phyloP scores from a whole-genome alignment of 2,888 invertebrate species.

The Dolichomitus sp. region DNA sequence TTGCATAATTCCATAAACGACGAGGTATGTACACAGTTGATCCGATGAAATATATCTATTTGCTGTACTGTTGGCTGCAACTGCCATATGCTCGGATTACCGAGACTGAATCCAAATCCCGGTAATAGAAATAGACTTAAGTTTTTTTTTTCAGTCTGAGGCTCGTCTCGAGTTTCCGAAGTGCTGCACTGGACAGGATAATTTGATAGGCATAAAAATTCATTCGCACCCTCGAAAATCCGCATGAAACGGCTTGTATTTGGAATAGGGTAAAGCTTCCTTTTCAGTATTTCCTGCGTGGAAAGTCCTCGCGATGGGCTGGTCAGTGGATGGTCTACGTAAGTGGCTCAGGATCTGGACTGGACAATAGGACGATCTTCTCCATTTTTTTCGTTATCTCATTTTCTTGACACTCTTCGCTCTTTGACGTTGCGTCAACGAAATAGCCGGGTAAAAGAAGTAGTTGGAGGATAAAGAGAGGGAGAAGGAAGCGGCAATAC shows the following conservation, averaged over 20 bases:
- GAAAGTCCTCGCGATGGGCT: constrained; percentile 41
- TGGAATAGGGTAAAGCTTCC: constrained; percentile 37
- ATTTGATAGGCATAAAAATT: constrained; percentile 80
- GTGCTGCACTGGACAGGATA: constrained; percentile 76
- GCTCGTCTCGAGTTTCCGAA: constrained; percentile 57
- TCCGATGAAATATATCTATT: constrained; percentile 47
- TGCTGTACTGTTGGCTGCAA: not conserved
- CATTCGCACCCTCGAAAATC: constrained; percentile 71
- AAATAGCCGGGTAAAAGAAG: constrained; percentile 9
- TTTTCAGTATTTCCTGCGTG: constrained; percentile 55
- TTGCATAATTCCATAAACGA: constrained; percentile 58
- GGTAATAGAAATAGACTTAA: constrained; percentile 32
- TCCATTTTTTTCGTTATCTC: constrained; percentile 55
- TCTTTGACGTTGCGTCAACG: constrained; percentile 27
- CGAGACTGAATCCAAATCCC: constrained; percentile 34
- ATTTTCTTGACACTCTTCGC: constrained; percentile 55
- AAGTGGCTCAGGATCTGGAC: constrained; percentile 58
- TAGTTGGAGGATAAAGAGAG: constrained; percentile 15
- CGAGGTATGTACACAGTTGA: not conserved
- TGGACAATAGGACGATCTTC: constrained; percentile 59
- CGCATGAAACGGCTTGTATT: constrained; percentile 42
- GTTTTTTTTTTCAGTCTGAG: constrained; percentile 1
- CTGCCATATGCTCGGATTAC: constrained; percentile 54
- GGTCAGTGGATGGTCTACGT: constrained; percentile 55
- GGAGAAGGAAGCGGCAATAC: constrained; percentile 64